A percentile compares a stretch with the other conserved stretches of the same genome.
phyloP scores from a whole-genome alignment of 2,797 vertebrate species.

The Lemur catta region DNA sequence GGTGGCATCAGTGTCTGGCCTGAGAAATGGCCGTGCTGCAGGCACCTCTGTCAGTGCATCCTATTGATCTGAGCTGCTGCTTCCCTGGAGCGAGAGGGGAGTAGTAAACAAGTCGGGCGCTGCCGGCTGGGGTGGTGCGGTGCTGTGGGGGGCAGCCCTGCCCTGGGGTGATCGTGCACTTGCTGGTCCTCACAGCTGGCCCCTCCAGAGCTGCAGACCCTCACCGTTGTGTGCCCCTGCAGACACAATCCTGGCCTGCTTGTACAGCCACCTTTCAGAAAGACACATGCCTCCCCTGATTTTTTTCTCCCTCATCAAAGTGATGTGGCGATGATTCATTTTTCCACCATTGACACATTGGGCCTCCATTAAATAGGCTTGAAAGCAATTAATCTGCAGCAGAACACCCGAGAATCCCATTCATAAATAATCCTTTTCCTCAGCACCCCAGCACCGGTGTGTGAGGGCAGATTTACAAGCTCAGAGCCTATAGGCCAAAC shows the following conservation, averaged over 20 bases:
- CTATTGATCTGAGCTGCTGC: slow-evolving; percentile 88
- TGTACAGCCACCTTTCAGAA: slow-evolving; percentile 62
- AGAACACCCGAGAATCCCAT: slow-evolving; percentile 73
- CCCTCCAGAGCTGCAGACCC: slow-evolving; percentile 74
- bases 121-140: slow-evolving; percentile 58
- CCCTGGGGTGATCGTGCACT: slow-evolving; percentile 55
- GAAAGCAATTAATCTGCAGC: slow-evolving; percentile 79
- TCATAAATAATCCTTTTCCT: slow-evolving; percentile 81
- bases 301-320: slow-evolving; percentile 59
- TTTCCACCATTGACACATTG: slow-evolving; percentile 72
- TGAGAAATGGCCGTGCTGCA: slow-evolving; percentile 90
- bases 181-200: slow-evolving; percentile 72
- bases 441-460: slow-evolving; percentile 67
- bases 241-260: slow-evolving; percentile 54
- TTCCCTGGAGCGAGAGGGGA: slow-evolving; percentile 81
- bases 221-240: background rate
- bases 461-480: slow-evolving; percentile 78
- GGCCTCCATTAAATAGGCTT: slow-evolving; percentile 73
- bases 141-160: slow-evolving; percentile 64
- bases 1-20: slow-evolving; percentile 89
- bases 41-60: slow-evolving; percentile 84
- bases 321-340: slow-evolving; percentile 72
- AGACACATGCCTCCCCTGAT: slow-evolving; percentile 56
- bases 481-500: slow-evolving; percentile 41
- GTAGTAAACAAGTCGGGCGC: slow-evolving; percentile 72